Evolutionary conservation across 2,888 invertebrate species (phyloP), one percentile per base, ranked within the genome.

Genomic region (Cataglyphis albicans): DNA sequence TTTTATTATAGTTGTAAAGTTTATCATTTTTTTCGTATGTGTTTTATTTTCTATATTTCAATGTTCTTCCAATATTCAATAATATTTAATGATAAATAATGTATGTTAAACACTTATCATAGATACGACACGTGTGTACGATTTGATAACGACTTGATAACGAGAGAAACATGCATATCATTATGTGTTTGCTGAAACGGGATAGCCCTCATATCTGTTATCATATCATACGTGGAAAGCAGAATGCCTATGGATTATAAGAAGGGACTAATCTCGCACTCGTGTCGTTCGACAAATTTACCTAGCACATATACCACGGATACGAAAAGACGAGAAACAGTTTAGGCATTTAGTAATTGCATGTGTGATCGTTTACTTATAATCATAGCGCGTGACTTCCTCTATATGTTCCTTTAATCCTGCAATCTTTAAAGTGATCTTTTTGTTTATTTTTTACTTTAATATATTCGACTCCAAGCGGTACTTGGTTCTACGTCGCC

Each of bases 351-450:
- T 80, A 80, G 78, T 80, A 78, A 85, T 82, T 76, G 70, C 59
- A 72, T 65, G 86, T 84, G 88, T 84, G 90, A 90, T 89, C 82
- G 86, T 91, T 25, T 88, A 91, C 83, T 88, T 90, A 52, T 87
- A 89, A 82, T 76, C 64, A 80, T 86, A 89, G 83, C 84, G 78
- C 75, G 83, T 86, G 81, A 74, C 80, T 65, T 89, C 68, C 86
- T 84, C 75, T 87, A 82, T 67, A 89, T 90, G 91, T 91, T 91
- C 89, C 90, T 90, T 76, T 86, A 78, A 83, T 84, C 73, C 74
- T 86, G 73, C 85, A 81, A 85, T 86, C 68, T 82, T 86, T 81
- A 80, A 88, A 85, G 81, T 83, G 81, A 88, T 75, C 72, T 86
- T 82, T 74, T 64, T 48, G 63, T 81, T 75, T 73, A 64, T 82